These are phyloP conservation scores for Gymnothorax reevesii DNA, from an alignment of 2,797 vertebrate species.

Conservation along the genomic window DNA sequence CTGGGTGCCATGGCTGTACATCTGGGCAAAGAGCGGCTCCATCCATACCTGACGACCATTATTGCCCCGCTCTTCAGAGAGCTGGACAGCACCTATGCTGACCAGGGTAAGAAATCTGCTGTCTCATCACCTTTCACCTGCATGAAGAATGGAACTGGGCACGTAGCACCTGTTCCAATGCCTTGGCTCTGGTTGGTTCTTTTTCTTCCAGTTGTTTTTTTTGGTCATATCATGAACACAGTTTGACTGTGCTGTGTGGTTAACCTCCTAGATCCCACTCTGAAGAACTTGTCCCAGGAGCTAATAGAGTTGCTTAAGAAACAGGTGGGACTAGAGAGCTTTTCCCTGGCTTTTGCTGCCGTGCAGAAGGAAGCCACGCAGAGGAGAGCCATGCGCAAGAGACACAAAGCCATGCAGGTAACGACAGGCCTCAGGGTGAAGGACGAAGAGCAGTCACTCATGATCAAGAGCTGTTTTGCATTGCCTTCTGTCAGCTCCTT, in stretches of 20 bases:
- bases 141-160: not conserved
- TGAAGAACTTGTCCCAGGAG: conserved; percentile 95
- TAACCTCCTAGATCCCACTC: conserved; percentile 78
- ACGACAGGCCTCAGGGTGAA: not conserved
- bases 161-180: not conserved
- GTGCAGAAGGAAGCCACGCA: conserved; percentile 89
- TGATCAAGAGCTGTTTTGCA: no score
- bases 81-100: conserved; percentile 93
- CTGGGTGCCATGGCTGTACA: conserved; percentile 88
- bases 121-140: not conserved
- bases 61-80: conserved; percentile 89
- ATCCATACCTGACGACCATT: conserved; percentile 83
- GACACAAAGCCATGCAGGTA: conserved; percentile 88
- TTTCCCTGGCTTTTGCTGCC: conserved; percentile 86
- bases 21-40: conserved; percentile 82
- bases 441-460: no score
- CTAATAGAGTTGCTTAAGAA: conserved; percentile 93
- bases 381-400: conserved; percentile 82
- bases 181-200: not conserved
- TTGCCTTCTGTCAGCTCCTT: not conserved
- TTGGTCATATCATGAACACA: not conserved
- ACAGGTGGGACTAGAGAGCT: conserved; percentile 84
- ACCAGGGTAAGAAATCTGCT: conserved; percentile 79
- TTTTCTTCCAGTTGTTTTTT: not conserved
- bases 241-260: conserved; percentile 20